These are phyloP conservation scores for Tipula confusa DNA, from an alignment of 2,888 invertebrate species.

Conservation along the genomic window DNA sequence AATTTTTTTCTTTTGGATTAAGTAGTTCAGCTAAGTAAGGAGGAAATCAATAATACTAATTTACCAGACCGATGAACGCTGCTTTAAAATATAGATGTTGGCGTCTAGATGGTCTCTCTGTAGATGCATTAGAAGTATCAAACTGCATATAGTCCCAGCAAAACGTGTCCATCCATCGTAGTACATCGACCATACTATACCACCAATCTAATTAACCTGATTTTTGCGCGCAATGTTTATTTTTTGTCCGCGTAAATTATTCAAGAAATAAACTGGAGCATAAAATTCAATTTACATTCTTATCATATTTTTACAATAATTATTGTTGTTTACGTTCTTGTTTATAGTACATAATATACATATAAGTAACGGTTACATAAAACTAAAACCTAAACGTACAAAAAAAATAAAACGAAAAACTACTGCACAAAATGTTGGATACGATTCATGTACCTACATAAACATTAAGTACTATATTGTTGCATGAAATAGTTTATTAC, in stretches of 20 bases:
- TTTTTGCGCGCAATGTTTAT: neutral
- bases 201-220: neutral
- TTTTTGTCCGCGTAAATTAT: neutral
- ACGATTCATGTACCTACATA: neutral
- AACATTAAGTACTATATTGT: neutral
- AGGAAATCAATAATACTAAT: too few species aligned
- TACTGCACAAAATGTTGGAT: too few species aligned
- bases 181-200: neutral
- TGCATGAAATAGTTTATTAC: neutral
- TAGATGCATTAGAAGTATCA: too few species aligned
- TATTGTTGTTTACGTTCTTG: neutral
- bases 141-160: too few species aligned
- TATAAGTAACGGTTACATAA: constrained; percentile 8
- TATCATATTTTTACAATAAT: neutral
- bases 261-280: neutral
- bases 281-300: neutral
- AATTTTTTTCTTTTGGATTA: too few species aligned
- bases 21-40: too few species aligned
- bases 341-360: neutral
- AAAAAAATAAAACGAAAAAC: neutral
- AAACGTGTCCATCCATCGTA: too few species aligned
- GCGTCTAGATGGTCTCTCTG: too few species aligned
- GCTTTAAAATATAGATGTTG: too few species aligned
- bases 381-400: neutral
- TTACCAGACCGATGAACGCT: too few species aligned